A percentile compares a stretch with the other conserved stretches of the same genome.
Evolutionary conservation across 1,140 invertebrate genomes (phyloP).

Genomic region (Halictus rubicundus): DNA sequence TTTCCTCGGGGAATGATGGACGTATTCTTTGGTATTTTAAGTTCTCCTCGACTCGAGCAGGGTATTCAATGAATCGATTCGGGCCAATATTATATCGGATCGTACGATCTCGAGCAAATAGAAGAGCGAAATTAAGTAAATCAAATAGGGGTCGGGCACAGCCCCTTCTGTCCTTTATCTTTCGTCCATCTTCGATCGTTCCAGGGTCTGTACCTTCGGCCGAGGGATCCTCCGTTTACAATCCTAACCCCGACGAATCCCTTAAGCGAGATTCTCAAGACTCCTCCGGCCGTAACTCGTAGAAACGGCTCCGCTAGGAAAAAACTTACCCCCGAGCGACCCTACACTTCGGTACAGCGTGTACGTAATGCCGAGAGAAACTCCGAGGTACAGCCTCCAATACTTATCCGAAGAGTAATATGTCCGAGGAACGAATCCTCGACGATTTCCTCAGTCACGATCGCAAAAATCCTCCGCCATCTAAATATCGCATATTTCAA

Average conservation of each 20-base stretch:
- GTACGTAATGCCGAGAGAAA: conserved; percentile 28
- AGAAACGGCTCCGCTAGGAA: conserved; percentile 59
- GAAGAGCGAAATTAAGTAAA: conserved; percentile 74
- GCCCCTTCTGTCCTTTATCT: conserved; percentile 65
- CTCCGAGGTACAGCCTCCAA: conserved; percentile 7
- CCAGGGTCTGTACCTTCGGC: conserved; percentile 53
- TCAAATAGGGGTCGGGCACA: conserved; percentile 57
- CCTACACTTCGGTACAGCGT: conserved; percentile 29
- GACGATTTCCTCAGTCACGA: not conserved
- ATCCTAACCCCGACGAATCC: conserved; percentile 60
- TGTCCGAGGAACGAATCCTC: conserved; percentile 3
- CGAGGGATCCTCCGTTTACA: conserved; percentile 62
- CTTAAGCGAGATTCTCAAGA: conserved; percentile 72
- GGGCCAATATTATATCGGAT: conserved; percentile 42
- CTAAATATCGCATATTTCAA: too few relatives aligned
- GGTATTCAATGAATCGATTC: conserved; percentile 35
- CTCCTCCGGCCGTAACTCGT: conserved; percentile 66
- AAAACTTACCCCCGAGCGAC: conserved; percentile 51
- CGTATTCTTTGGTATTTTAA: too few relatives aligned
- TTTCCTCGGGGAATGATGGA: too few relatives aligned
- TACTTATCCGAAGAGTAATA: conserved; percentile 9
- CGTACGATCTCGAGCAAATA: conserved; percentile 62
- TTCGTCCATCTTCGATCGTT: conserved; percentile 66
- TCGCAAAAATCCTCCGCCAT: too few relatives aligned
- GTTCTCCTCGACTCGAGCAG: too few relatives aligned